Evolutionary conservation across 2,797 vertebrate species (phyloP).

Genomic region (Crenichthys baileyi): DNA sequence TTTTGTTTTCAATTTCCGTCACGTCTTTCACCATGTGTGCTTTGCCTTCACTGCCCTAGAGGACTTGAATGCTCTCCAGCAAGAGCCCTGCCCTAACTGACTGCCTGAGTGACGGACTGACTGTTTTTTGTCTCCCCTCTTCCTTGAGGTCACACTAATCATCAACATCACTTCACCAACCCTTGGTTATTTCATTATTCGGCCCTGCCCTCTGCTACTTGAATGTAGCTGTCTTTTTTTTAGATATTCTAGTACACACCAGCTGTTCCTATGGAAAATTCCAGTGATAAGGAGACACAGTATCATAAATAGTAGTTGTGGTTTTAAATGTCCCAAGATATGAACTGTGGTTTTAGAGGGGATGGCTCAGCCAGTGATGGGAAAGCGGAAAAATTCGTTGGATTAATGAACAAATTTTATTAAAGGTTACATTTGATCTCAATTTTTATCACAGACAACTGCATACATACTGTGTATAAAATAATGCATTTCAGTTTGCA

Average conservation of each 20-base stretch:
- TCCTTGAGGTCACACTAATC: constrained; percentile 9
- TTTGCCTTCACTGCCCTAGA: constrained; percentile 20
- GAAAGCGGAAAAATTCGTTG: neutral
- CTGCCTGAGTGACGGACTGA: neutral
- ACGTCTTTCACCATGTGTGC: constrained; percentile 19
- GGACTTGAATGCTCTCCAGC: constrained; percentile 26
- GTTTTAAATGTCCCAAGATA: too few relatives aligned
- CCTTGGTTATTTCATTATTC: neutral
- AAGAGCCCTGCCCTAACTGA: neutral
- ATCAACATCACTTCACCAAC: constrained; percentile 21
- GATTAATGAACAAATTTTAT: neutral
- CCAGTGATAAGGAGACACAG: neutral
- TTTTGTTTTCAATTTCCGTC: neutral
- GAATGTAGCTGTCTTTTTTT: neutral
- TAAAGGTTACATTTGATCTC: neutral
- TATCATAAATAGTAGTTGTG: neutral
- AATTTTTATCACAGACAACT: neutral
- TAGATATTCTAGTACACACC: neutral
- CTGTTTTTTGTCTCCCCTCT: constrained; percentile 19
- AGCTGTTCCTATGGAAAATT: neutral
- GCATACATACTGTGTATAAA: too few relatives aligned
- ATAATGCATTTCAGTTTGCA: neutral
- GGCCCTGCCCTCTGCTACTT: neutral
- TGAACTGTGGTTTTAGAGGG: too few relatives aligned
- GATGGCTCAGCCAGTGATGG: neutral